Conservation (phyloP, 2,888 invertebrate species). For the Lymantria monacha region DNA sequence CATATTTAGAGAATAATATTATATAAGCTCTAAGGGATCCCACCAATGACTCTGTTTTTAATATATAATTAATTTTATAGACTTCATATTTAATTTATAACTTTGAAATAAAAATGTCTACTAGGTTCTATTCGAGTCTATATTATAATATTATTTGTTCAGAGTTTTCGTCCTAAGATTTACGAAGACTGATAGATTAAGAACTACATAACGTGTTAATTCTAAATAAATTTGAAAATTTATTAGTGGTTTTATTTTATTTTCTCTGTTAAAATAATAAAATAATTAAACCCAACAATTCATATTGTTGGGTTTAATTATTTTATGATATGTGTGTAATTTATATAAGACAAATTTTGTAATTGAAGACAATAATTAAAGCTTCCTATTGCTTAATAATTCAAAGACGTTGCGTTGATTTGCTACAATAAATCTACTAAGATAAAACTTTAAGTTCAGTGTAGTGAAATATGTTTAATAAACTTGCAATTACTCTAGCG, state of each 20-base stretch:
- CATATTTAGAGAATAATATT: background rate
- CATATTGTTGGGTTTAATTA: no score
- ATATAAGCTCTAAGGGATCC: slow-evolving; percentile 21
- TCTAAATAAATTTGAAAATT: slow-evolving; percentile 46
- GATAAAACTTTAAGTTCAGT: no score
- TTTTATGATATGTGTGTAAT: no score
- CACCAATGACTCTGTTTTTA: slow-evolving; percentile 51
- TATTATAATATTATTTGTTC: slow-evolving; percentile 6
- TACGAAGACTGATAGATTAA: slow-evolving; percentile 70
- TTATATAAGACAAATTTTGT: no score
- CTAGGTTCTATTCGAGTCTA: slow-evolving; percentile 14
- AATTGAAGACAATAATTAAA: no score
- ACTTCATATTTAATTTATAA: slow-evolving; percentile 44
- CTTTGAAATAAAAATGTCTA: slow-evolving; percentile 12
- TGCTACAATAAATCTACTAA: no score
- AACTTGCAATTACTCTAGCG: no score
- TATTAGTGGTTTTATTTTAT: slow-evolving; percentile 23
- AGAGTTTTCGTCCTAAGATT: slow-evolving; percentile 26
- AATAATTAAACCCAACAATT: background rate
- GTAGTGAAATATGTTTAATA: no score
- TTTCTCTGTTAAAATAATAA: background rate
- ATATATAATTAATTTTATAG: slow-evolving; percentile 56
- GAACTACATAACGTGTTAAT: slow-evolving; percentile 37
- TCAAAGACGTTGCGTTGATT: no score
- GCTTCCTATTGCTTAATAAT: no score